Base-by-base conservation (phyloP, 2,888 invertebrate genomes). In the Argyresthia goedartella region DNA sequence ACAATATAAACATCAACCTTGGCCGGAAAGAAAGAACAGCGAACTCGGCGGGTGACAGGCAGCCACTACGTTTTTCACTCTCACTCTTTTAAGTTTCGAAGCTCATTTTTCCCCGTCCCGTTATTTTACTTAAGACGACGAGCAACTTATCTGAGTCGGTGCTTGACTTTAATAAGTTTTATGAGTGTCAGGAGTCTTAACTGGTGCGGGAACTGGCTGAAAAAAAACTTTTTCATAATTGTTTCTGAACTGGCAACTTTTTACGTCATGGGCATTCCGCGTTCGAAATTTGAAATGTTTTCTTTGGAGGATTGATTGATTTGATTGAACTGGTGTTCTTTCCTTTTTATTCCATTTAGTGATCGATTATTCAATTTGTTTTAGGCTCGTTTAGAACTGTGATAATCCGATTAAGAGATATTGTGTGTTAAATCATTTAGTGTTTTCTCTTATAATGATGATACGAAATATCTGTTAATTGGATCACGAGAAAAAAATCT, bases 121-220 rank as follows among this genome's bases (percentile, higher is more conserved):
- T 82, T 84, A 84, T 86, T 85, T 86, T 84, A 86, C 85, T 84
- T 81, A 85, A 84, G 84, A 79, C 79, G 50, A 64, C 69, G 80
- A 73, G 73, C 74, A 86, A 84, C 81, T 84, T 85, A 84, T 82
- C 85, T 84, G 80, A 81, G 79, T 71, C 81, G 81, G 85, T 85
- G 81, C 84, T 85, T 85, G 85, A 85, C 85, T 85, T 85, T 84
- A 85, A 85, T 85, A 85, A 86, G 84, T 86, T 85, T 85, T 82
- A 84, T 81, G 84, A 85, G 82, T 81, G 84, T 81, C 82, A 81
- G 81, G 69, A 25, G 80, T 80, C 78, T 79, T 79, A 81, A 82
- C 82, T 76, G 82, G 75, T 76, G 77, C 77, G 81, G 71, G 79
- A 81, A 82, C 79, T 76, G 72, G 72, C 74, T 73, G 68, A 74